Evolutionary conservation across 1,140 invertebrate genomes (phyloP), one percentile per base, ranked within the genome.

Genomic region (Drosophila subpulchrella): DNA sequence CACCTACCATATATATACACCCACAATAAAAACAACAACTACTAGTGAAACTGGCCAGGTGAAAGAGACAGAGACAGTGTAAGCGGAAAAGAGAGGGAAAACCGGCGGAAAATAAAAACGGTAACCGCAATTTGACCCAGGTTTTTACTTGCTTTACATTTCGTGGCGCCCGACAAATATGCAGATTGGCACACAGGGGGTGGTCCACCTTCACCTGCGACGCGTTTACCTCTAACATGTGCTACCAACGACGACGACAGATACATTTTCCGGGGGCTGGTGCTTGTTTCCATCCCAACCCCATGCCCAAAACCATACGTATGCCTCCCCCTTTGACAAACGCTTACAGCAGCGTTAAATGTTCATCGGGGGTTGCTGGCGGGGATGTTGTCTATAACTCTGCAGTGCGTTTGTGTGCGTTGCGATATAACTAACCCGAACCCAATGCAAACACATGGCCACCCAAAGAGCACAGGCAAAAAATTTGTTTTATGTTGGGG

Each of bases 81-180:
- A 39, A 38, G 50, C n/a, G 63, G 42, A 24, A 57, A 36, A 39
- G 44, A 70, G 58, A 62, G 50, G 44, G 42, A 59, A 42, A 46
- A 24, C 20, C 60, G 38, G 47, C 58, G 56, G 63, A 57, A 76
- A 77, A 75, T 59, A 81, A 66, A 75, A 85, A 62, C 76, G 66
- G 71, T 89, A 88, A 89, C 83, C 83, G 80, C 83, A 84, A 84
- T 88, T 88, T 84, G 84, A 89, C 67, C 80, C 80, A 65, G 73
- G 83, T 83, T 88, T 85, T 83, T 89, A 79, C 79, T 79, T 77
- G 67, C 81, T 85, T 78, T 78, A 62, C 67, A 81, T 78, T 84
- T 75, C 60, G 80, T 75, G 82, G 68, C 78, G 83, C 79, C 79
- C 83, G 79, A 83, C 83, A 86, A 86, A 86, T 86, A 88, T 86